A percentile compares a stretch with the other conserved stretches of the same genome.
phyloP scores from a whole-genome alignment of 2,113 vertebrate genomes.

The Actenoides lindsayi region DNA sequence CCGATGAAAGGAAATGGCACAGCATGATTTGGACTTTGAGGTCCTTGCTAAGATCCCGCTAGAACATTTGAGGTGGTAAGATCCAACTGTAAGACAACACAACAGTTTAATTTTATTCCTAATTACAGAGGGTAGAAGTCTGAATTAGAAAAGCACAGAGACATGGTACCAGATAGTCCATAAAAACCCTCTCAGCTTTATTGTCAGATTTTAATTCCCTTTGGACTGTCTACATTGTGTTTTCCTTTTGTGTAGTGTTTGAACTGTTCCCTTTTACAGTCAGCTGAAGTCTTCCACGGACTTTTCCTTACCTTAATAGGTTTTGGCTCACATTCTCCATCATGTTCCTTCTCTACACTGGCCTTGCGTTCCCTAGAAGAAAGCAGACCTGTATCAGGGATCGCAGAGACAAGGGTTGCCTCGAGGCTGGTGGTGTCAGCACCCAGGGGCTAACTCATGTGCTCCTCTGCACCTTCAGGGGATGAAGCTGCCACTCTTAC shows the following conservation, averaged over 20 bases:
- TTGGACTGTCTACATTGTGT: not conserved
- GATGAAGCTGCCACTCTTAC: not conserved
- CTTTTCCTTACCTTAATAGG: not conserved
- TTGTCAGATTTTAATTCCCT: not conserved
- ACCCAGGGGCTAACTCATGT: not conserved
- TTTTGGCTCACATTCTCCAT: not conserved
- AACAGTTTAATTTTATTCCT: not conserved
- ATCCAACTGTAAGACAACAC: not conserved
- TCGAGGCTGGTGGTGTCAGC: fast-evolving
- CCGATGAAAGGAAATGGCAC: not conserved
- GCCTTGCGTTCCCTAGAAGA: not conserved
- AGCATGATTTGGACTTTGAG: not conserved
- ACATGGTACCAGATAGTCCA: not conserved
- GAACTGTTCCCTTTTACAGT: not conserved
- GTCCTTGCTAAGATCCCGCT: not conserved
- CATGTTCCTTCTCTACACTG: not conserved
- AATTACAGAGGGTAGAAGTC: not conserved
- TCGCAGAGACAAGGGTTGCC: not conserved
- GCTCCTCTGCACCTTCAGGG: not conserved
- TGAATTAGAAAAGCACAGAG: not conserved
- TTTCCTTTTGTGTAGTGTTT: not conserved
- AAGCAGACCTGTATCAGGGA: not conserved
- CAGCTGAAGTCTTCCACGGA: not conserved
- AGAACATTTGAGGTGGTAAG: not conserved
- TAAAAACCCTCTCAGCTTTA: not conserved